Evolutionary conservation across 2,797 vertebrate genomes (phyloP).

Genomic region (Danionella dracula): DNA sequence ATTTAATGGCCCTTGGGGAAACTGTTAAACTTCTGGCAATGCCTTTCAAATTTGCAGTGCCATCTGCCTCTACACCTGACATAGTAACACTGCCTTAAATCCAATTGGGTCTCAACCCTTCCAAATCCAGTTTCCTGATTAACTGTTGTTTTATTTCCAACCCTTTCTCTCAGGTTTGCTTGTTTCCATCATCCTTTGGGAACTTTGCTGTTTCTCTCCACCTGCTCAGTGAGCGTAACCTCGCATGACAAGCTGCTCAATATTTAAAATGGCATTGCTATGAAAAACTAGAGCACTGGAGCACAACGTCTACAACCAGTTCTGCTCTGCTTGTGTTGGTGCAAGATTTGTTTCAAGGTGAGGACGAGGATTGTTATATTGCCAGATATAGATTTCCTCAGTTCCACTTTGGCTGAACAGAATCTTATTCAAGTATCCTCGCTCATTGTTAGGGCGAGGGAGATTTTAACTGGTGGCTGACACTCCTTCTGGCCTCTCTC

Average conservation of each 20-base stretch:
- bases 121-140: constrained; percentile 2
- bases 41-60: constrained; percentile 25
- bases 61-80: constrained; percentile 49
- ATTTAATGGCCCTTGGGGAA: constrained; percentile 30
- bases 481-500: not conserved
- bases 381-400: constrained; percentile 15
- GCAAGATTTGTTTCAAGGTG: not conserved
- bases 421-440: constrained; percentile 9
- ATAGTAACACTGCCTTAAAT: constrained; percentile 24
- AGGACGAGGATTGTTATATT: not conserved
- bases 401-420: constrained; percentile 20
- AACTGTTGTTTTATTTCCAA: constrained; percentile 5
- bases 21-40: constrained; percentile 28
- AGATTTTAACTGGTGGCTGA: not conserved
- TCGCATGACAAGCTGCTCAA: constrained; percentile 24
- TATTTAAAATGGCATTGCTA: constrained; percentile 35
- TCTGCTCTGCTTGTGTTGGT: not conserved
- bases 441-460: not conserved
- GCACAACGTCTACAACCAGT: not conserved
- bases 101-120: constrained; percentile 6
- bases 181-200: not conserved
- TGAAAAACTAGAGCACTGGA: constrained; percentile 11
- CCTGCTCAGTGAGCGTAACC: constrained; percentile 8
- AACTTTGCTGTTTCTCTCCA: constrained; percentile 1
- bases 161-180: not conserved